Evolutionary conservation across 2,888 invertebrate species (phyloP).

Genomic region (Pachycephus smyrnensis): DNA sequence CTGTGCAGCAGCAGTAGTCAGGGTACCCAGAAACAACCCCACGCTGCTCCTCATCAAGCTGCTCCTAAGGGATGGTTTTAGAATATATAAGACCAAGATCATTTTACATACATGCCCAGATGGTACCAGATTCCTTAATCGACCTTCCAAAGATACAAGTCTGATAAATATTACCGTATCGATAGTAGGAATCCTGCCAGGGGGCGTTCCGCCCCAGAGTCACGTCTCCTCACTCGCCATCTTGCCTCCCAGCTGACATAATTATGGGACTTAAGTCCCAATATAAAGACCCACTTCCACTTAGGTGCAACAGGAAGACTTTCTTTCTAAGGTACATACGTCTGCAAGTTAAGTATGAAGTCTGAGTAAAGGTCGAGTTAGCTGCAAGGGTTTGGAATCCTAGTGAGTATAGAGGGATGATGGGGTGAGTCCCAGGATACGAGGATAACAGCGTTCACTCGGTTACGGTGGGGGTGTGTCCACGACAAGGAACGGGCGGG

Average conservation of each 20-base stretch:
- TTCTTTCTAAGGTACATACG: neutral
- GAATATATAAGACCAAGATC: neutral
- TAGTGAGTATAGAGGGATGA: neutral
- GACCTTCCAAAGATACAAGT: neutral
- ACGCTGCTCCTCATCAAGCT: neutral
- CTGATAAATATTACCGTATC: neutral
- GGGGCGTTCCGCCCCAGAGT: neutral
- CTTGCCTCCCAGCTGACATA: neutral
- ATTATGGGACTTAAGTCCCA: too few species aligned
- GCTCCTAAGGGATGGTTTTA: neutral
- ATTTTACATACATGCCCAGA: neutral
- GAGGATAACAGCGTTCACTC: slow-evolving; percentile 49
- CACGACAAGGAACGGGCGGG: slow-evolving; percentile 67
- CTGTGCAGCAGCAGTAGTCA: neutral
- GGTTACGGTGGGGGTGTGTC: slow-evolving; percentile 67
- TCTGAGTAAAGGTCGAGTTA: neutral
- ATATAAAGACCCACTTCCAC: neutral
- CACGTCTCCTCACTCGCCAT: neutral
- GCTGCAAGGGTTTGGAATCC: neutral
- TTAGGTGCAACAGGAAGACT: neutral
- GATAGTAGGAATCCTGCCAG: neutral
- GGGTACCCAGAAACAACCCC: neutral
- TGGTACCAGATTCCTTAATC: neutral
- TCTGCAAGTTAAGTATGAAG: neutral
- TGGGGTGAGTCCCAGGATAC: slow-evolving; percentile 42